phyloP scores from a whole-genome alignment of 2,113 vertebrate species.

The Catharus fuscescens region DNA sequence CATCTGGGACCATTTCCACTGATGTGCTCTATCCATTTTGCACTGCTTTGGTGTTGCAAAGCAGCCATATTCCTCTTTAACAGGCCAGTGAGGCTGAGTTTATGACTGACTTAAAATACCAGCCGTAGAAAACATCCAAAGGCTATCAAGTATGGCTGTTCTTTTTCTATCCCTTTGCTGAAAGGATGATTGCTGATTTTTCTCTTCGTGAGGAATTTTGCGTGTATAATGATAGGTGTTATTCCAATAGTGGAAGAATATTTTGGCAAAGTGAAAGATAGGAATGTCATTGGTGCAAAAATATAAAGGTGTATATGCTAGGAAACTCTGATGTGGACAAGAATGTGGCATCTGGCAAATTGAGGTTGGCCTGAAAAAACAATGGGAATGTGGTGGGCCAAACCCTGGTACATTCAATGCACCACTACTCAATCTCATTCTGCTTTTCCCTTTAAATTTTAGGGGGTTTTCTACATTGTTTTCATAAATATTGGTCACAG shows the following conservation, averaged over 20 bases:
- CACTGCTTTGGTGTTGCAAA: constrained; percentile 56
- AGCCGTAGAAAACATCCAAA: neutral
- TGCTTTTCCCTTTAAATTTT: neutral
- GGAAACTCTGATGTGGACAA: neutral
- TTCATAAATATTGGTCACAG: neutral
- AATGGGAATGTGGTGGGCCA: neutral
- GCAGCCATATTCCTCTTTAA: constrained; percentile 45
- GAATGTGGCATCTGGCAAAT: neutral
- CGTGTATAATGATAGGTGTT: neutral
- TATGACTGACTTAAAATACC: constrained; percentile 27
- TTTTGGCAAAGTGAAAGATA: neutral
- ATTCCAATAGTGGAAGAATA: neutral
- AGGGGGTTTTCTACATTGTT: neutral
- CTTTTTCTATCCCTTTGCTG: neutral
- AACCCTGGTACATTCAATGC: neutral
- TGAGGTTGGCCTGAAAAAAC: neutral
- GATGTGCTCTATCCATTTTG: constrained; percentile 63
- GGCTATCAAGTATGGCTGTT: neutral
- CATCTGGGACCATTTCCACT: constrained; percentile 66
- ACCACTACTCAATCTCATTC: neutral
- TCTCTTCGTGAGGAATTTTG: neutral
- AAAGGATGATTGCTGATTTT: neutral
- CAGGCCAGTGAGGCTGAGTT: constrained; percentile 30
- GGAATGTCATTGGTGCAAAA: neutral
- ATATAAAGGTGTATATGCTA: neutral